phyloP scores from a whole-genome alignment of 2,888 invertebrate genomes.

The Acronicta psi region DNA sequence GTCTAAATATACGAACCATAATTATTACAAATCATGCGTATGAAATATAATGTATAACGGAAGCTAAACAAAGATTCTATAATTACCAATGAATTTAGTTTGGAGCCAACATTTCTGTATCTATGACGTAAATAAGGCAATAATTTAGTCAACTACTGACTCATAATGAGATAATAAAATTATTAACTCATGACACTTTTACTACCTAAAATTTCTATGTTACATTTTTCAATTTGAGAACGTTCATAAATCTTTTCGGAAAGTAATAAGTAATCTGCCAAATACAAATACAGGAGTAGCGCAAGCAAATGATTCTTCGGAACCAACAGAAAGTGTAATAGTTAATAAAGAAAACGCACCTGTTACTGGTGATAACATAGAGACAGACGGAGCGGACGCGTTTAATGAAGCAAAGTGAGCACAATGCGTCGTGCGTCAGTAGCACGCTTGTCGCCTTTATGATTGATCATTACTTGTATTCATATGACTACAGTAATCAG shows the following conservation, averaged over 20 bases:
- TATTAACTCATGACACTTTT: constrained; percentile 27
- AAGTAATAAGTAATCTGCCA: neutral
- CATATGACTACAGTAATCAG: constrained; percentile 78
- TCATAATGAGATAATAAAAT: constrained; percentile 24
- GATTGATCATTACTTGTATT: constrained; percentile 81
- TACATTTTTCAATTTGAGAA: neutral
- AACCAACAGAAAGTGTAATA: constrained; percentile 9
- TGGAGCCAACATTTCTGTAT: constrained; percentile 69
- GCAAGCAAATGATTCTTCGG: neutral
- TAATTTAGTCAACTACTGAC: constrained; percentile 44
- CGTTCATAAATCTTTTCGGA: neutral
- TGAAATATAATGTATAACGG: constrained; percentile 65
- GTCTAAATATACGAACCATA: constrained; percentile 62
- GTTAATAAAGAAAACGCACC: constrained; percentile 57
- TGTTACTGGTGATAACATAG: constrained; percentile 56
- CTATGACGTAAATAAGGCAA: constrained; percentile 68
- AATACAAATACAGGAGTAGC: neutral
- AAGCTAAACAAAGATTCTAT: constrained; percentile 76
- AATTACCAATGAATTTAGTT: constrained; percentile 67
- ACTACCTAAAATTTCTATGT: constrained; percentile 7
- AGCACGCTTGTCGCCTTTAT: constrained; percentile 68
- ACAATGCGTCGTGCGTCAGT: constrained; percentile 61
- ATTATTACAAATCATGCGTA: constrained; percentile 65
- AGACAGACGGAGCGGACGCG: constrained; percentile 60
- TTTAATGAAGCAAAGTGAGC: constrained; percentile 68